Evolutionary conservation across 2,113 vertebrate genomes (phyloP).

Genomic region (Chaenocephalus aceratus): DNA sequence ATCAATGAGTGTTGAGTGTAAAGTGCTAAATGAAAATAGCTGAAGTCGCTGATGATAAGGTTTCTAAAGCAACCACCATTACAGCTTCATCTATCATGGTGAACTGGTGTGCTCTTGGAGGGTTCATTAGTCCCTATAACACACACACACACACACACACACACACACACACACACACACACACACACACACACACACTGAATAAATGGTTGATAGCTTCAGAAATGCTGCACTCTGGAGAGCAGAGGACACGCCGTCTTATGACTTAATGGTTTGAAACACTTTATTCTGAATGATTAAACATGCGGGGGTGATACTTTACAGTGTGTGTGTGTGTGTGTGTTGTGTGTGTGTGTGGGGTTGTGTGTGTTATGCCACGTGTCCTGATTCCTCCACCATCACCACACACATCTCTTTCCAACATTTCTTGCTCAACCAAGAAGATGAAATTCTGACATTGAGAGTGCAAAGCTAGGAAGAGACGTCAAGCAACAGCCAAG

Average conservation of each 20-base stretch:
- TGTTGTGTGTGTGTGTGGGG: slow-evolving; percentile 9
- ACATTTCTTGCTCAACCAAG: slow-evolving; percentile 35
- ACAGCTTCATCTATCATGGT: slow-evolving; percentile 46
- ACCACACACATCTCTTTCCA: background rate
- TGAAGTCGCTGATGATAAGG: slow-evolving; percentile 13
- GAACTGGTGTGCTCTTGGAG: slow-evolving; percentile 12
- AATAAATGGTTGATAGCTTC: slow-evolving; percentile 7
- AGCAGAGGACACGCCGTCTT: slow-evolving; percentile 10
- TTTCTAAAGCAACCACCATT: slow-evolving; percentile 31
- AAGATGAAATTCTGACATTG: slow-evolving; percentile 48
- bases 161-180: slow-evolving; percentile 12
- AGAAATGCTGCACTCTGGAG: slow-evolving; percentile 11
- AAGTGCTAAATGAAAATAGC: slow-evolving; percentile 38
- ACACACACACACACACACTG: background rate
- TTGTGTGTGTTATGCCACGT: background rate
- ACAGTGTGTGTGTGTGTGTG: slow-evolving; percentile 5
- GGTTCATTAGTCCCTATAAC: slow-evolving; percentile 36
- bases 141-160: slow-evolving; percentile 17
- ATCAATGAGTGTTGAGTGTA: slow-evolving; percentile 4
- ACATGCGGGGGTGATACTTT: slow-evolving; percentile 25
- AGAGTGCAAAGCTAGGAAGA: slow-evolving; percentile 33
- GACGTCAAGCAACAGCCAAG: slow-evolving; percentile 17
- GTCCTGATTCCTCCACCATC: background rate
- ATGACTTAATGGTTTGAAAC: slow-evolving; percentile 52
- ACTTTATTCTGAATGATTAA: slow-evolving; percentile 43